Evolutionary conservation across 1,140 invertebrate genomes (phyloP), one percentile per base, ranked within the genome.

Genomic region (Drosophila watanabei): DNA sequence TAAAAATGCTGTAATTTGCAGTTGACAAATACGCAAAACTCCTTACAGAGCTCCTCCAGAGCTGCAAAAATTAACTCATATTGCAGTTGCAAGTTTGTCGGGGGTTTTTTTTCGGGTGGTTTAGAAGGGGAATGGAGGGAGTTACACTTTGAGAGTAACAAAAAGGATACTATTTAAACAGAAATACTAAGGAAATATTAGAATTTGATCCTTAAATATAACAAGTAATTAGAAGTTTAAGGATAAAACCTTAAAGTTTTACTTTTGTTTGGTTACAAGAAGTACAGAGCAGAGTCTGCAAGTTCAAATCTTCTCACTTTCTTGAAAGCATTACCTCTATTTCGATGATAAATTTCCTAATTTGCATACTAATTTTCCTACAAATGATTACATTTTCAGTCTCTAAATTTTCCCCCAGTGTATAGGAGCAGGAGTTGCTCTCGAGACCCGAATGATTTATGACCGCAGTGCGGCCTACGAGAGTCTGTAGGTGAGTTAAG

Each of bases 21-120:
- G 86, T 90, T 90, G 86, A 90, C 86, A 90, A 90, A 90, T 90
- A 90, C 86, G 86, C 86, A 87, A 80, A 66, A 76, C 61, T 75
- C 77, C 60, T 79, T 84, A 58, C 68, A 28, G 33, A 77, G 63
- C 24, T 24, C 24, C 24, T 45, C 68, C 65, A 13, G 10, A 63
- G 51, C 51, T 58, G 48, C 72, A 79, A 77, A 90, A 90, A 90
- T 90, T 90, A 90, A 90, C 86, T 90, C 86, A 90, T 90, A 90
- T 90, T 90, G 82, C 79, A 75, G 58, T 45, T 56, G 70, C 62
- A 61, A 49, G 64, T 78, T 78, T 52, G 64, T 41, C 49, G 43
- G 51, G 45, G 24, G n/a, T n/a, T n/a, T 39, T 37, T 24, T 24
- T 24, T 24, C 24, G 14, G 24, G 39, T 11, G 39, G 28, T 28